Evolutionary conservation across 2,888 invertebrate genomes (phyloP), one percentile per base, ranked within the genome.

Genomic region (Adelphocoris suturalis): DNA sequence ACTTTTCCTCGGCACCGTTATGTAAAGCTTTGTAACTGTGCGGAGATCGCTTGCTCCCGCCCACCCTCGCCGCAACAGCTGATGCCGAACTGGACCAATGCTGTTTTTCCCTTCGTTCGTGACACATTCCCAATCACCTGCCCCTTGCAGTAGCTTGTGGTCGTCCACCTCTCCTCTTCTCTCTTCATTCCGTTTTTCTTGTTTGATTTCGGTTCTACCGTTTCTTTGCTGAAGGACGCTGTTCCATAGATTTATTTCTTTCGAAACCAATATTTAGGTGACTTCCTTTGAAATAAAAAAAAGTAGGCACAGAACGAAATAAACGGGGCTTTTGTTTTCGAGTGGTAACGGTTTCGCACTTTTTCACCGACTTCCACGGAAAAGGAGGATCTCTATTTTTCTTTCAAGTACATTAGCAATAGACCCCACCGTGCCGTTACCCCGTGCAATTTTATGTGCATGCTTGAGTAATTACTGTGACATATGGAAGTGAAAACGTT

Each of bases 61-160:
- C 78, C 78, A 16, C 78, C 78, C 37, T 78, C 47, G 11, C 78
- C 78, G 78, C 78, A 78, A 78, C 78, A 78, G 78, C 78, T 78
- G 78, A 78, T 78, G 78, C 46, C 37, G 78, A 78, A 78, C 46
- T 37, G 37, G 78, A 78, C 46, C 68, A 13, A 68, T 68, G 68
- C 68, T 68, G 3, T 68, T 23, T 68, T 68, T 68, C 23, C 23
- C 27, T 13, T 68, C 23, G 68, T 68, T 68, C 68, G 68, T 68
- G 68, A 68, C 68, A 68, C 68, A 68, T 68, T 68, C 27, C 68
- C 68, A 11, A 68, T 68, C 68, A 68, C 68, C 19, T 68, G 68
- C 68, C 27, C 68, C 19, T 68, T 19, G 68, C 68, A 68, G 68
- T 68, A 11, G 37, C 37, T 37, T 37, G 37, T 37, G 52, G 68